Evolutionary conservation across 2,888 invertebrate genomes (phyloP), one percentile per base, ranked within the genome.

Genomic region (Zootermopsis nevadensis): DNA sequence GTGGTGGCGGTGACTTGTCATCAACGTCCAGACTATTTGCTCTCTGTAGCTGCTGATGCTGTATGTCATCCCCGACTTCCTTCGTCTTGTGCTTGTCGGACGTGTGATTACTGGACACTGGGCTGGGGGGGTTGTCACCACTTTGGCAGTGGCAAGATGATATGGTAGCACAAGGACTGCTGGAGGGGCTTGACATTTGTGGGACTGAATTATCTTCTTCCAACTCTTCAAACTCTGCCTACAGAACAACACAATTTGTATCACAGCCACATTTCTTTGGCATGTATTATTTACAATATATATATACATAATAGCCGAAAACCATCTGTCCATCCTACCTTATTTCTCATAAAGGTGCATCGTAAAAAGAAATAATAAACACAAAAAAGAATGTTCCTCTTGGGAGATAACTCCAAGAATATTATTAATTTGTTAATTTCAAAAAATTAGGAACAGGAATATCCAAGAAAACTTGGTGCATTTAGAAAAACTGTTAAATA

Each of bases 201-300:
- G 69, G 48, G 24, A 77, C 82, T 67, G 82, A 48, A 24, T 82
- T 79, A 48, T 82, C 82, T 67, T 82, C 77, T 31, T 81, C 81
- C 31, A 77, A 38, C 60, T 84, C 84, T 80, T 84, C 84, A 82
- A 83, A 80, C 66, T 84, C 84, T 77, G 83, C 83, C 83, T 84
- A 22, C 10, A 80, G 79, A 27, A 60, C 48, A n/a, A 60, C n/a
- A 60, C 2, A 60, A 0, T 19, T 48, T 19, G 15, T 48, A 15
- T 48, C 19, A 19, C 19, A 48, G 48, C 15, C 19, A n/a, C n/a
- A 66, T 66, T 66, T 66, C 60, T 12, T 66, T 66, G 27, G 66
- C n/a, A n/a, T 66, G 8, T 12, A 30, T 66, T 10, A 66, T 66
- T 66, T 0, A 19, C 48, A 48, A 48, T 12, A 38, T 38, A 38